Evolutionary conservation across 2,797 vertebrate species (phyloP).

Genomic region (Silurus lanzhouensis): DNA sequence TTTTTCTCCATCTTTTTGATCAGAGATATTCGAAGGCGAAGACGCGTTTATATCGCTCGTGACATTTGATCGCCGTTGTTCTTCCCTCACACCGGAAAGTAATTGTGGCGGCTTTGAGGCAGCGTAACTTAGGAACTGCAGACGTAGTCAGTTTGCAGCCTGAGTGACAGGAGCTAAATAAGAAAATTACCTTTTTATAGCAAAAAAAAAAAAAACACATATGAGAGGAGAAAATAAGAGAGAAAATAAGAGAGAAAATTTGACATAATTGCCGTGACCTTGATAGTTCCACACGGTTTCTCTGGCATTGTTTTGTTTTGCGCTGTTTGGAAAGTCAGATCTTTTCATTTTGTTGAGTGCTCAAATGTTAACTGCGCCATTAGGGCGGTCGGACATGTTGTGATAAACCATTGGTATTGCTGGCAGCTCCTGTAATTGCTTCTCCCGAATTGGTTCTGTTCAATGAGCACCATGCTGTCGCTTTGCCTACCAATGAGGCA

Average conservation of each 20-base stretch:
- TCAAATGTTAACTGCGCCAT: conserved; percentile 58
- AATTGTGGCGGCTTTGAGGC: conserved; percentile 28
- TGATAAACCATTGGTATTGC: conserved; percentile 53
- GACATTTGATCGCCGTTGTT: conserved; percentile 21
- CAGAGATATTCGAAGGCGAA: not conserved
- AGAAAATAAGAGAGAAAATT: conserved; percentile 30
- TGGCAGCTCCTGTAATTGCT: conserved; percentile 63
- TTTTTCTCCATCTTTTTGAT: not conserved
- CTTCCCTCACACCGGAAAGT: conserved; percentile 45
- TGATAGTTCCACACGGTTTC: conserved; percentile 38
- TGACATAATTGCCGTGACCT: conserved; percentile 41
- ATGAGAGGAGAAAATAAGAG: not conserved
- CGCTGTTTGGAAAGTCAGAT: conserved; percentile 42
- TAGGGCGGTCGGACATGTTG: conserved; percentile 53
- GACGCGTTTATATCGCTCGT: not conserved
- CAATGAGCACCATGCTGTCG: conserved; percentile 52
- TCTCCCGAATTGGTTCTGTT: conserved; percentile 57
- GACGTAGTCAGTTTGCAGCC: conserved; percentile 16
- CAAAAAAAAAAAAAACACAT: not conserved
- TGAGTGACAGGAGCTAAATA: conserved; percentile 41
- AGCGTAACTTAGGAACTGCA: conserved; percentile 30
- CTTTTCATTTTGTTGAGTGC: conserved; percentile 56
- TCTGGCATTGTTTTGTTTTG: conserved; percentile 39
- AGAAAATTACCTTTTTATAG: conserved; percentile 38
- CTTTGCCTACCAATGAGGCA: conserved; percentile 58